Percentiles rank a stretch among this genome's conserved stretches.
phyloP scores from a whole-genome alignment of 2,113 vertebrate species.

The Ondatra zibethicus region DNA sequence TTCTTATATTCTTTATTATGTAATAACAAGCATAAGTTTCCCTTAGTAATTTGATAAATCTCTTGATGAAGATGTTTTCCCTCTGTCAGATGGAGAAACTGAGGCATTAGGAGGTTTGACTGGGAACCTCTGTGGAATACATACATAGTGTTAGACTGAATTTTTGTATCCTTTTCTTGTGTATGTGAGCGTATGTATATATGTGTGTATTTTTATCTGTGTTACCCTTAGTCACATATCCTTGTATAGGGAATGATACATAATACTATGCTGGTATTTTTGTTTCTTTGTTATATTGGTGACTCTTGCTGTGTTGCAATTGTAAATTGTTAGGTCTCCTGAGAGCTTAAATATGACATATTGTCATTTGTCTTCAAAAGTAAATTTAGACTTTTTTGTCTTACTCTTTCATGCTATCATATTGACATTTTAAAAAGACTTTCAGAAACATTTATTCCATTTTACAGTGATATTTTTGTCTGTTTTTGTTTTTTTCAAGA shows the following conservation, averaged over 20 bases:
- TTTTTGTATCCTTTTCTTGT: background rate
- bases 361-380: conserved; percentile 18
- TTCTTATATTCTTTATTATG: no score
- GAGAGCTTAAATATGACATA: background rate
- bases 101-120: background rate
- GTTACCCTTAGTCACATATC: background rate
- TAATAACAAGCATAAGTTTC: no score
- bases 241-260: background rate
- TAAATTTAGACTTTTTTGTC: background rate
- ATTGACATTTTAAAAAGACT: conserved; percentile 39
- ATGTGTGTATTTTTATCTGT: background rate
- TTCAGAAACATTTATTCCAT: background rate
- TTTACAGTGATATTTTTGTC: background rate
- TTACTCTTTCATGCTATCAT: background rate
- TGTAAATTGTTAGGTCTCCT: background rate
- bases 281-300: background rate
- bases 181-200: background rate
- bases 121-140: conserved; percentile 4
- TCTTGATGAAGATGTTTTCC: background rate
- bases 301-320: background rate
- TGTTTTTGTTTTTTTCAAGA: background rate
- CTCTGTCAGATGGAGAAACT: background rate
- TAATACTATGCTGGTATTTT: background rate
- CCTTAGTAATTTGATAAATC: background rate
- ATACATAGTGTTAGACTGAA: conserved; percentile 8